Conservation (phyloP, 2,888 invertebrate genomes). For the Polyommatus icarus region DNA sequence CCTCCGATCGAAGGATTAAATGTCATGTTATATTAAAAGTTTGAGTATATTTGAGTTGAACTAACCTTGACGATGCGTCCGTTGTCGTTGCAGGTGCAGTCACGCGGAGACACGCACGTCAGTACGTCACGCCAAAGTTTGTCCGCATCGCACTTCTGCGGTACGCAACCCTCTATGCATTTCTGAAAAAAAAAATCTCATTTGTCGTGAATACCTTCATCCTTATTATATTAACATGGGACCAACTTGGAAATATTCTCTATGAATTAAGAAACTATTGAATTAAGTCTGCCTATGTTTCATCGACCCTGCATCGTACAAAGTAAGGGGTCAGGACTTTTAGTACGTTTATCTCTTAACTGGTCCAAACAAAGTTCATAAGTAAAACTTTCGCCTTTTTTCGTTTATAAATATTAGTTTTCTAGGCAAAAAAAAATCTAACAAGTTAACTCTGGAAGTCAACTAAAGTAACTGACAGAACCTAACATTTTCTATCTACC, state of each 20-base stretch:
- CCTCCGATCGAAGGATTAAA: too few relatives aligned
- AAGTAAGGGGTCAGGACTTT: too few relatives aligned
- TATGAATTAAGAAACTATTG: neutral
- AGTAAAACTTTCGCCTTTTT: too few relatives aligned
- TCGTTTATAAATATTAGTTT: too few relatives aligned
- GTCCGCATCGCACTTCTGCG: conserved; percentile 49
- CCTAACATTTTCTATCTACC: neutral
- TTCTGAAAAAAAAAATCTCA: conserved; percentile 47
- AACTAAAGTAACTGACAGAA: neutral
- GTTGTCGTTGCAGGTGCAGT: conserved; percentile 88
- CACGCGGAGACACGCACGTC: conserved; percentile 85
- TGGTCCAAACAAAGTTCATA: too few relatives aligned
- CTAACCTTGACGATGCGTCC: conserved; percentile 83
- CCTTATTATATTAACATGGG: neutral
- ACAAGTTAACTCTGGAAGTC: neutral
- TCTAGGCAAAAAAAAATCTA: too few relatives aligned
- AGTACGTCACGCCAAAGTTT: conserved; percentile 85
- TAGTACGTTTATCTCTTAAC: too few relatives aligned
- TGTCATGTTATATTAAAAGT: too few relatives aligned
- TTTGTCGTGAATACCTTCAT: neutral
- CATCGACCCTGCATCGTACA: too few relatives aligned
- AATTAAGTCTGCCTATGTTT: too few relatives aligned
- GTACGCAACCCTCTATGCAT: conserved; percentile 65
- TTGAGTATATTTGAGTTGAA: neutral
- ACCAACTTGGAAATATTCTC: neutral